Base-by-base conservation (phyloP, 2,113 vertebrate species). In the Sphyrna mokarran region DNA sequence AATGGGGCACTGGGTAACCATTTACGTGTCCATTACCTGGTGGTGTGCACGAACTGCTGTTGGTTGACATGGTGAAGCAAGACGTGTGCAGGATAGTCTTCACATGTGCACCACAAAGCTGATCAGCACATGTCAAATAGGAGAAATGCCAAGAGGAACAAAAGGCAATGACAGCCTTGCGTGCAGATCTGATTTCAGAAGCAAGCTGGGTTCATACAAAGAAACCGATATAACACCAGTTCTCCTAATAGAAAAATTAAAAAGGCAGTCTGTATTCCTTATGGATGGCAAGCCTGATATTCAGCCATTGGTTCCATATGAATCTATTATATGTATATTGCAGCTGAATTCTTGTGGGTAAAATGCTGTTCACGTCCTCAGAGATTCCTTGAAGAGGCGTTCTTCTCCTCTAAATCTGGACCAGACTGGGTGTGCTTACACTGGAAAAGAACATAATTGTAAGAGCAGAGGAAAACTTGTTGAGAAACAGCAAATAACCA, bases 1-100 rank as follows among this genome's bases (percentile, higher is more conserved):
- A 99, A 97, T 98, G 98, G 96, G 98, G 98, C 97, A 99, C 98
- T 0, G 98, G 98, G 97, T 99, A 99, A 95, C 98, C 98, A 48
- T 98, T 98, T 96, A 99, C 98, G 97, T 99, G 99, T 96, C 98
- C 97, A 48, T 97, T 97, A 87, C 97, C 98, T 11, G 66, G 54
- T 0, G 98, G 97, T 23, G 97, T 97, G 69, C 98, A 98, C 96
- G 98, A 97, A 96, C 98, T 98, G 97, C 98, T 99, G 98, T 99
- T 99, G 97, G 98, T 99, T 96, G 99, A 98, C 99, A 99, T 99
- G 97, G 96, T 95, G 96, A 96, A 96, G 96, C 96, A 96, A 97
- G 97, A 96, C 96, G 86, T 48, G 43, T 70, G 23, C 96, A 69
- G 66, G 87, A 96, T 96, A 96, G 96, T 96, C 96, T 95, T 96